Base-by-base conservation (phyloP, 2,113 vertebrate species). In the Erythrolamprus reginae region DNA sequence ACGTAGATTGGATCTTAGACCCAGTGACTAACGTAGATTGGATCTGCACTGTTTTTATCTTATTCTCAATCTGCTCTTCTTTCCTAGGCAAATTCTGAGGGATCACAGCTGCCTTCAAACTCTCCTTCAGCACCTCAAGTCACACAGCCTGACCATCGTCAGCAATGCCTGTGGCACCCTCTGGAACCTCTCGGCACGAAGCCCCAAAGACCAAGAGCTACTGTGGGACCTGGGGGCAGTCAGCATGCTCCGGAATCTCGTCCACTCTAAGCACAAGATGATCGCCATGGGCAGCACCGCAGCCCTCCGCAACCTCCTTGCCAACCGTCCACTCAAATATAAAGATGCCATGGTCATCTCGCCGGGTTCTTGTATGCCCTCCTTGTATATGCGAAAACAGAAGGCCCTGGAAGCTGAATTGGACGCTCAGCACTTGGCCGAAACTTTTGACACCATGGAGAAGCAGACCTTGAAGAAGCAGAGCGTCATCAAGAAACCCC, bases 241-340 rank as follows among this genome's bases (percentile, higher is more conserved):
- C 70, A 98, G 98, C 96, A 99, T 99, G 99, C 96, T 99, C 51
- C 98, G 99, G 7, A 99, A 99, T 97, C 98, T 99, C 56, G 99
- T 99, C 93, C 98, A 99, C 95, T 99, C 99, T 88, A 99, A 99
- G 95, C 99, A 99, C 98, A 99, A 99, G 96, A 99, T 99, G 98
- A 99, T 99, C 1, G 99, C 99, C 91, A 99, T 99, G 99, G 99
- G 99, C 92, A 99, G 99, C 2, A 98, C 99, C 0, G 99, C 99
- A 0, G 99, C 99, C 3, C 96, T 99, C 58, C 97, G 99, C 91
- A 99, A 99, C 97, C 98, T 99, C 83, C 98, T 99, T 88, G 98
- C 98, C 70, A 98, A 99, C 95, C 97, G 99, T 26, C 99, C 99
- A 0, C 95, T 98, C 53, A 99, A 99, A 92, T 99, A 99, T 96